These are phyloP conservation scores for Herpailurus yagouaroundi DNA, from an alignment of 2,113 vertebrate genomes.

Conservation along the genomic window DNA sequence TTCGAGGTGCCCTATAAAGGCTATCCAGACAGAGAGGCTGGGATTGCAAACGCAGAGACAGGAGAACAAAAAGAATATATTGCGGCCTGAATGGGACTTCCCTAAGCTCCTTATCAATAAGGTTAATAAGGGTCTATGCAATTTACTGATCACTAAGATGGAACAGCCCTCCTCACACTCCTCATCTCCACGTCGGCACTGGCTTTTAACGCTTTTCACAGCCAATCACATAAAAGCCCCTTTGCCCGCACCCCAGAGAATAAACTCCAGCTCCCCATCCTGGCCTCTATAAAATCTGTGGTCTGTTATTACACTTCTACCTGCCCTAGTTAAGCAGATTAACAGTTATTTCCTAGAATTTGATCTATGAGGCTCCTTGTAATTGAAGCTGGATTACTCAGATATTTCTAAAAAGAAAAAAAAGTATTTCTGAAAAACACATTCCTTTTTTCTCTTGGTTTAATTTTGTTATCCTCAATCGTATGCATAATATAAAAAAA, in stretches of 20 bases:
- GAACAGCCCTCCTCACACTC: slow-evolving; percentile 80
- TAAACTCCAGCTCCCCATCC: slow-evolving; percentile 79
- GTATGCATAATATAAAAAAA: slow-evolving; percentile 86
- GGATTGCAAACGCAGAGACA: slow-evolving; percentile 80
- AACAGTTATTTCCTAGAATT: slow-evolving; percentile 87
- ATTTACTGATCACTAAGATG: slow-evolving; percentile 88
- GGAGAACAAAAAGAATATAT: slow-evolving; percentile 87
- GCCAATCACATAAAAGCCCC: slow-evolving; percentile 82
- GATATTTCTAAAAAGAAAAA: slow-evolving; percentile 81
- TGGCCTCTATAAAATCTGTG: slow-evolving; percentile 84
- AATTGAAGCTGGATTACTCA: slow-evolving; percentile 86
- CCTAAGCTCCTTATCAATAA: slow-evolving; percentile 91
- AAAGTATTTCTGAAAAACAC: slow-evolving; percentile 87
- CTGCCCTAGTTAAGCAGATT: slow-evolving; percentile 91
- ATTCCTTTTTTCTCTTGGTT: slow-evolving; percentile 85
- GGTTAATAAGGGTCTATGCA: slow-evolving; percentile 91
- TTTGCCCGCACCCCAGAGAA: slow-evolving; percentile 81
- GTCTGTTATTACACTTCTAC: slow-evolving; percentile 85
- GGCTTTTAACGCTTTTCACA: slow-evolving; percentile 79
- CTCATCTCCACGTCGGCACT: slow-evolving; percentile 75
- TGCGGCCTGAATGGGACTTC: slow-evolving; percentile 84
- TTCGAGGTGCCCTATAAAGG: slow-evolving; percentile 82
- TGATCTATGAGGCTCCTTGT: slow-evolving; percentile 86
- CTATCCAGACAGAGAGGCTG: slow-evolving; percentile 79
- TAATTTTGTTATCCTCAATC: slow-evolving; percentile 91